Conservation (phyloP, 2,888 invertebrate genomes). For the Trachelus troglodyta region DNA sequence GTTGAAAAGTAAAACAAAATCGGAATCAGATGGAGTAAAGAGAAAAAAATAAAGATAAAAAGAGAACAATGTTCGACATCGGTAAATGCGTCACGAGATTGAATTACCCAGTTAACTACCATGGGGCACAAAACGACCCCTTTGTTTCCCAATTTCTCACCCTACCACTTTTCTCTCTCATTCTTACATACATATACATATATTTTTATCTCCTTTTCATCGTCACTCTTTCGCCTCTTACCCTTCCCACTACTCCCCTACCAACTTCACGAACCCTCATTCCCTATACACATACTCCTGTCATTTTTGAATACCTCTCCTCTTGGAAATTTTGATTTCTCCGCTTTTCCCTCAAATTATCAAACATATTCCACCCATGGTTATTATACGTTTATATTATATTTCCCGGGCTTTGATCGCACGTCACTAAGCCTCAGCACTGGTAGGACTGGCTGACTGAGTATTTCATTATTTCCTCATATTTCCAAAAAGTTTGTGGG, state of each 20-base stretch:
- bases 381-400: not conserved
- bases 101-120: conserved; percentile 6
- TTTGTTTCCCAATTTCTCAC: conserved; percentile 5
- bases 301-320: not conserved
- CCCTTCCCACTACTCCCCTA: not conserved
- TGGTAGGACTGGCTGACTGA: not conserved
- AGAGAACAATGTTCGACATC: not conserved
- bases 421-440: not conserved
- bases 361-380: too few relatives aligned
- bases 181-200: too few relatives aligned
- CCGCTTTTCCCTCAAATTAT: not conserved
- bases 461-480: not conserved
- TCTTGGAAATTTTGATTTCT: not conserved
- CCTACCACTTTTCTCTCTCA: not conserved
- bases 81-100: not conserved
- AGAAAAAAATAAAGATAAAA: not conserved
- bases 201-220: not conserved
- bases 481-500: not conserved
- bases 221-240: not conserved
- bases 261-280: not conserved
- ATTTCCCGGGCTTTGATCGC: not conserved
- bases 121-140: not conserved
- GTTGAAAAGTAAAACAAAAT: not conserved
- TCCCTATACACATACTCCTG: not conserved
- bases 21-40: not conserved